Evolutionary conservation across 2,113 vertebrate genomes (phyloP).

Genomic region (Chamaetylas fuelleborni): DNA sequence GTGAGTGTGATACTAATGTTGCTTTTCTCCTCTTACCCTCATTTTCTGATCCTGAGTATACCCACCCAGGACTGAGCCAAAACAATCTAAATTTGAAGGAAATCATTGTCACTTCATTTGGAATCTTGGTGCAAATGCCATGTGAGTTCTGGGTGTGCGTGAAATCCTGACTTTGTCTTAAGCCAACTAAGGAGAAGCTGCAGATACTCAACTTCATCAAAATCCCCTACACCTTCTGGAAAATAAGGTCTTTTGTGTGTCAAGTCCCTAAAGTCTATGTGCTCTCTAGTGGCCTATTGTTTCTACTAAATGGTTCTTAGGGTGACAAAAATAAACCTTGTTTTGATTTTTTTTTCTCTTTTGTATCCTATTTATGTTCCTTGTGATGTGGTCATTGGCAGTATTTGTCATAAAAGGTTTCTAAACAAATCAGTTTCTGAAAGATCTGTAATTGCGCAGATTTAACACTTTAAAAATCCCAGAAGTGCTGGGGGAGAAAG

Average conservation of each 20-base stretch:
- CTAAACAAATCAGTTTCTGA: neutral
- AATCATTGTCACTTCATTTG: neutral
- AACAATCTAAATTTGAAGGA: neutral
- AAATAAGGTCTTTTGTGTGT: neutral
- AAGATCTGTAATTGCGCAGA: neutral
- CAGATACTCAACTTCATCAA: neutral
- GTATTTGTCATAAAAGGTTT: slow-evolving; percentile 15
- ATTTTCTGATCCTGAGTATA: neutral
- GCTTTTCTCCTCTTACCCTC: neutral
- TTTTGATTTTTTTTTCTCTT: neutral
- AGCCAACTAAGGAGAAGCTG: neutral
- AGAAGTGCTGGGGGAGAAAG: neutral
- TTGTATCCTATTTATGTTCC: neutral
- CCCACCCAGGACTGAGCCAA: neutral
- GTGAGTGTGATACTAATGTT: neutral
- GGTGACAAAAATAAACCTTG: neutral
- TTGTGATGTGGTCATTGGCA: neutral
- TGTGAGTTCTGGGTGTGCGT: accelerated
- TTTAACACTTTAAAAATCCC: neutral
- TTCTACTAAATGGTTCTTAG: neutral
- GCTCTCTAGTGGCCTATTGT: neutral
- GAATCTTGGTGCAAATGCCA: neutral
- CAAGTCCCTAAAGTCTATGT: neutral
- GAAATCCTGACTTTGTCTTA: neutral
- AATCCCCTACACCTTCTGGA: neutral